phyloP scores from a whole-genome alignment of 2,888 invertebrate species.

The Imbricaverruca yamaguchii region DNA sequence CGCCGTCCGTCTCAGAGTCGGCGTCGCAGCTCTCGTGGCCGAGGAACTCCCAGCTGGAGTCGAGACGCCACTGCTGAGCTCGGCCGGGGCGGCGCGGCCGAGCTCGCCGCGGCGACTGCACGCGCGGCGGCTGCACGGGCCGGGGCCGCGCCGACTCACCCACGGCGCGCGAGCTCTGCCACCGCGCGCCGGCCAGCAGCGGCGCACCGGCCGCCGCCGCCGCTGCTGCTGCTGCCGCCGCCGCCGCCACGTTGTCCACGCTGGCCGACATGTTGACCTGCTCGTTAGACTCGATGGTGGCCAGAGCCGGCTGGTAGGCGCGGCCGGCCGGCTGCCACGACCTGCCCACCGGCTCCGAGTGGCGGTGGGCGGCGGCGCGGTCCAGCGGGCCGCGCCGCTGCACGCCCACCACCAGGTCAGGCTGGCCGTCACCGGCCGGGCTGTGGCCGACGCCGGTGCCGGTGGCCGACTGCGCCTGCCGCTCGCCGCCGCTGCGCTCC shows the following conservation, averaged over 20 bases:
- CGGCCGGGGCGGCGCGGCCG: neutral
- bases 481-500: neutral
- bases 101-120: no score
- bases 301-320: slow-evolving; percentile 25
- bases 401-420: slow-evolving; percentile 25
- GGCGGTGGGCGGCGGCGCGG: slow-evolving; percentile 31
- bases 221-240: slow-evolving; percentile 22
- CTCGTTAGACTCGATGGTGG: slow-evolving; percentile 30
- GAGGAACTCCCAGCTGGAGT: slow-evolving; percentile 86
- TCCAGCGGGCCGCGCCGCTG: slow-evolving; percentile 25
- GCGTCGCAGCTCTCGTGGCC: slow-evolving; percentile 41
- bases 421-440: neutral
- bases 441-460: no score
- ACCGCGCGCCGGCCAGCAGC: slow-evolving; percentile 25
- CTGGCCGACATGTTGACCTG: slow-evolving; percentile 27
- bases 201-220: slow-evolving; percentile 30
- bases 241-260: slow-evolving; percentile 25
- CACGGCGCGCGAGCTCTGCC: slow-evolving; percentile 55
- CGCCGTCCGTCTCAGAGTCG: slow-evolving; percentile 45
- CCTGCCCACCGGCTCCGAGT: slow-evolving; percentile 29
- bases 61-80: slow-evolving; percentile 59
- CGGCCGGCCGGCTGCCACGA: neutral
- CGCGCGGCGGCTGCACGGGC: neutral
- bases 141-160: slow-evolving; percentile 60
- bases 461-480: no score